These are phyloP conservation scores for Nymphalis io DNA, from an alignment of 1,140 invertebrate species.

Conservation along the genomic window DNA sequence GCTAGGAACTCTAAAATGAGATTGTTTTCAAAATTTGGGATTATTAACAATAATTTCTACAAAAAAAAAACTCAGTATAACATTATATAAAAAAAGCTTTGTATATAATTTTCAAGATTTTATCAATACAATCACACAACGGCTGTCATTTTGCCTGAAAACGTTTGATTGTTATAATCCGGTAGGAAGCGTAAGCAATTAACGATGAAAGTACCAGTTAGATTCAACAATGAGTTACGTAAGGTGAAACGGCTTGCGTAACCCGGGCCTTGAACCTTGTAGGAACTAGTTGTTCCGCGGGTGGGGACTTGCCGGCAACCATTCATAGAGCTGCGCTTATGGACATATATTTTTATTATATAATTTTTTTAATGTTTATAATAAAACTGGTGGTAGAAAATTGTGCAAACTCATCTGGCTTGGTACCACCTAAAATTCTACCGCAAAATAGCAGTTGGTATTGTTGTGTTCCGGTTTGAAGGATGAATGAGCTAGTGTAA, in stretches of 20 bases:
- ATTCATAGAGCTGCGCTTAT: neutral
- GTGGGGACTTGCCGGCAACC: neutral
- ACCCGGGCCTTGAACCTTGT: constrained; percentile 46
- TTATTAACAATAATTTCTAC: too few relatives aligned
- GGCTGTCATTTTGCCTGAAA: constrained; percentile 25
- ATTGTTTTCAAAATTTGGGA: too few relatives aligned
- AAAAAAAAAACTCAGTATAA: too few relatives aligned
- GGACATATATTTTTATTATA: neutral
- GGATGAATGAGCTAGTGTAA: too few relatives aligned
- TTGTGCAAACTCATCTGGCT: too few relatives aligned
- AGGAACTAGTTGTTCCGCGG: constrained; percentile 23
- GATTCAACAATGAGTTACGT: constrained; percentile 39
- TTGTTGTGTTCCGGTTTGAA: too few relatives aligned
- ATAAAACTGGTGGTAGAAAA: too few relatives aligned
- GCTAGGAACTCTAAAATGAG: too few relatives aligned
- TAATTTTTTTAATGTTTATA: too few relatives aligned
- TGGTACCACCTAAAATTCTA: too few relatives aligned
- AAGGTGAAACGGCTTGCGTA: constrained; percentile 44
- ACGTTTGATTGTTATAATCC: constrained; percentile 30
- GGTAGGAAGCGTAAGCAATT: constrained; percentile 41
- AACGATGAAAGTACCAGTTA: constrained; percentile 40
- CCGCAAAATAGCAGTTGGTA: too few relatives aligned
- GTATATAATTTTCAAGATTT: neutral
- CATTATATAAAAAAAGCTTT: too few relatives aligned
- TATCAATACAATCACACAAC: neutral